A percentile compares a stretch with the other conserved stretches of the same genome.
Conservation (phyloP, 2,888 invertebrate genomes). For the Erebia ligea region DNA sequence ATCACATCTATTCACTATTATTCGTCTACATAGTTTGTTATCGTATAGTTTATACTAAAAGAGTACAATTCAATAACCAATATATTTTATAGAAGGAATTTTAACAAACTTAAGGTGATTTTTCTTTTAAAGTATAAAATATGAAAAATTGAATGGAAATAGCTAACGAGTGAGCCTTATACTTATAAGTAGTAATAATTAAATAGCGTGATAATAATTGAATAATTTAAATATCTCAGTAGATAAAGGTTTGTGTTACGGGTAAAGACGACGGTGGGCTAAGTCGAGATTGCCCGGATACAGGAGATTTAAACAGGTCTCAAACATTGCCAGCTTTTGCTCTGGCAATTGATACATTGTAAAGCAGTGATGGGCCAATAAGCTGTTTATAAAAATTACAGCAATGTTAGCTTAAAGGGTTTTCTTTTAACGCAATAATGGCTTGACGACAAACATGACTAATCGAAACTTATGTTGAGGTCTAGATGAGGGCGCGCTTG, state of each 20-base stretch:
- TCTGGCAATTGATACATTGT: no score
- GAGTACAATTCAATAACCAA: slow-evolving; percentile 18
- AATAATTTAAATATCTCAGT: slow-evolving; percentile 44
- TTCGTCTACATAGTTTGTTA: slow-evolving; percentile 33
- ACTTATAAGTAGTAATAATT: slow-evolving; percentile 42
- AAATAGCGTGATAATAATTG: slow-evolving; percentile 47
- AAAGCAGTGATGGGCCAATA: no score
- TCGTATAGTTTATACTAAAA: slow-evolving; percentile 22
- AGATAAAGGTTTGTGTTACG: slow-evolving; percentile 35
- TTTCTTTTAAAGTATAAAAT: slow-evolving; percentile 10
- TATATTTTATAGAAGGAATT: slow-evolving; percentile 1
- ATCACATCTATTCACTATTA: slow-evolving; percentile 37
- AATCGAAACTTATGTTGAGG: no score
- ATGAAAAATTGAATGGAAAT: slow-evolving; percentile 15
- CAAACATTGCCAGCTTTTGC: no score
- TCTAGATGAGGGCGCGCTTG: no score
- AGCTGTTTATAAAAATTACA: no score
- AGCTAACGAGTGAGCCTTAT: slow-evolving; percentile 20
- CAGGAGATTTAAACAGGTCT: no score
- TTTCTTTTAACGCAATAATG: no score
- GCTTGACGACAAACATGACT: no score
- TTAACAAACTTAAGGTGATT: slow-evolving; percentile 12
- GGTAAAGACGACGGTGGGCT: neutral
- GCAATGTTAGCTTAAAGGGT: no score
- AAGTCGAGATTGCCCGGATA: neutral